Evolutionary conservation across 2,797 vertebrate species (phyloP).

Genomic region (Menidia menidia): DNA sequence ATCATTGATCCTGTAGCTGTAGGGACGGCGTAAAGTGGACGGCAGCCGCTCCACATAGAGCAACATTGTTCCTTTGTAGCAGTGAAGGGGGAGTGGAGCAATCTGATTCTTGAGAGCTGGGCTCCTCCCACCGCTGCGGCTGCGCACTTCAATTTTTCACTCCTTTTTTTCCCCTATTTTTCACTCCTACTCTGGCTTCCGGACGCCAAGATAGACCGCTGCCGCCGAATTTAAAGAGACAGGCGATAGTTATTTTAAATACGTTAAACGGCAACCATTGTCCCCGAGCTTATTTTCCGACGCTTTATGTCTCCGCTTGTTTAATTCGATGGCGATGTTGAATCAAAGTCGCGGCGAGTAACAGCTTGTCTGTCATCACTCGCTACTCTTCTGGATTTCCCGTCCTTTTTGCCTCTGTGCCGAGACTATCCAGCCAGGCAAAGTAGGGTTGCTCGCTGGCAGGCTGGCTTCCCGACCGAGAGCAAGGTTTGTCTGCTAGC

Average conservation of each 20-base stretch:
- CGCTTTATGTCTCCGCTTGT: constrained; percentile 41
- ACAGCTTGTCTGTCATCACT: constrained; percentile 69
- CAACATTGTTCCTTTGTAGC: constrained; percentile 77
- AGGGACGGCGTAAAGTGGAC: constrained; percentile 14
- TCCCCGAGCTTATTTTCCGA: constrained; percentile 67
- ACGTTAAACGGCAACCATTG: constrained; percentile 82
- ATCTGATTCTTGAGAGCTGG: constrained; percentile 64
- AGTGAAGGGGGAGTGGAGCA: constrained; percentile 75
- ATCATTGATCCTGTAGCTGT: not conserved
- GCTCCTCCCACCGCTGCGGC: constrained; percentile 70
- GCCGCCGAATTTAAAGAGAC: constrained; percentile 91
- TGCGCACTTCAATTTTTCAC: constrained; percentile 76
- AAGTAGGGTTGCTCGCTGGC: constrained; percentile 75
- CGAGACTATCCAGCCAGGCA: constrained; percentile 78
- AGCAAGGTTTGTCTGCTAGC: constrained; percentile 80
- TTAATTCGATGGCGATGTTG: constrained; percentile 60
- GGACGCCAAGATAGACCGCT: constrained; percentile 84
- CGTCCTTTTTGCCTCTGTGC: constrained; percentile 64
- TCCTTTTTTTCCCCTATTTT: constrained; percentile 50
- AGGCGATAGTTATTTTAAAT: constrained; percentile 82
- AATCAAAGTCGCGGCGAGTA: constrained; percentile 70
- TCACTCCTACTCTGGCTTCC: constrained; percentile 84
- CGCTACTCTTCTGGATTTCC: constrained; percentile 69
- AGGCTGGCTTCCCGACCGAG: constrained; percentile 81
- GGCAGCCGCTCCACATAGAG: constrained; percentile 27